These are phyloP conservation scores for Chloromyia formosa DNA, from an alignment of 2,888 invertebrate genomes.

Conservation along the genomic window DNA sequence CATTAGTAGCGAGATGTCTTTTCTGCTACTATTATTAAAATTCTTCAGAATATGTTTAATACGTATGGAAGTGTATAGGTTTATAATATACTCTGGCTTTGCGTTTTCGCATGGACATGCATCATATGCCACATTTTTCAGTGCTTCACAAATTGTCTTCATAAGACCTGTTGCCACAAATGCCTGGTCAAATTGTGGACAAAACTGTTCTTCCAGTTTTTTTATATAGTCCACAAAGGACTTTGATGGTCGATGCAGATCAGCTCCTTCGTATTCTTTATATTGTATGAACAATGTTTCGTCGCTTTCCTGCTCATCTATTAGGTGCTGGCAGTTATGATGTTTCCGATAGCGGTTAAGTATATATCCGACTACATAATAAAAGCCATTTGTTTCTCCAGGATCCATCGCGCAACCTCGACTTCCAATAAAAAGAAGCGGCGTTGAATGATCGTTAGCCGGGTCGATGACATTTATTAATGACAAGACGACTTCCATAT, in stretches of 20 bases:
- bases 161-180: background rate
- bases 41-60: background rate
- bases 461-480: background rate
- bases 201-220: background rate
- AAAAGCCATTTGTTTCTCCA: background rate
- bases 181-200: background rate
- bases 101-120: background rate
- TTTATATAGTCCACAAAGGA: background rate
- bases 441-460: background rate
- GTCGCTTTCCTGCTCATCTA: background rate
- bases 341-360: background rate
- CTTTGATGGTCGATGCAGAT: background rate
- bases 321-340: background rate
- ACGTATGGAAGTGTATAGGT: background rate
- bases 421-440: background rate
- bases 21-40: background rate
- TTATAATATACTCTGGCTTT: background rate
- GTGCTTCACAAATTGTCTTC: background rate
- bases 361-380: background rate
- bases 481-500: background rate
- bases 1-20: no score
- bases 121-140: background rate
- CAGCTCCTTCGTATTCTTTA: background rate
- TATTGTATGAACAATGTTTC: background rate
- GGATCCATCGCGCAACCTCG: background rate